These are phyloP conservation scores for Stegophylla sp. DNA, from an alignment of 2,888 invertebrate genomes.

Conservation along the genomic window DNA sequence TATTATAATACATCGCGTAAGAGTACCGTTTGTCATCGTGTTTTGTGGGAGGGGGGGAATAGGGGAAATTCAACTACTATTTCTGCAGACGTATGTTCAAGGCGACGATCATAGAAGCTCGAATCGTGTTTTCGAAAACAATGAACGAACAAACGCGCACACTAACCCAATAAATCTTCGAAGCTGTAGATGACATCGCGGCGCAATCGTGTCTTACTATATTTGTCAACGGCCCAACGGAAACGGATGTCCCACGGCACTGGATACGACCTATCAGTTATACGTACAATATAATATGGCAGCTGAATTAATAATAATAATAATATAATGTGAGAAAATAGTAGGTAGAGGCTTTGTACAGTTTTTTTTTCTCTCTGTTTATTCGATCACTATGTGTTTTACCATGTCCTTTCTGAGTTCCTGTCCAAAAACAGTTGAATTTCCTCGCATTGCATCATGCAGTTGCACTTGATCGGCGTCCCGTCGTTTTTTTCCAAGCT, in stretches of 20 bases:
- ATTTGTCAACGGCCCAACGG: conserved; percentile 63
- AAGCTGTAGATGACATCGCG: conserved; percentile 72
- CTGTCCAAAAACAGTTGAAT: conserved; percentile 63
- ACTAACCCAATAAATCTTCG: conserved; percentile 69
- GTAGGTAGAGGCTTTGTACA: background rate
- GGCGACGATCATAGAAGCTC: conserved; percentile 6
- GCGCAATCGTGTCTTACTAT: conserved; percentile 66
- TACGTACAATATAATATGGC: background rate
- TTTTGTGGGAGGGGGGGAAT: too few relatives aligned
- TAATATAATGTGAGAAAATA: conserved; percentile 23
- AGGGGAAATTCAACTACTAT: too few relatives aligned
- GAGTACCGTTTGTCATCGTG: background rate
- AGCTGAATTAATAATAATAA: conserved; percentile 21
- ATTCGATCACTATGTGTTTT: conserved; percentile 18
- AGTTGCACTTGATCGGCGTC: conserved; percentile 64
- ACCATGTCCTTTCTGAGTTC: conserved; percentile 53
- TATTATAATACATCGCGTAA: background rate
- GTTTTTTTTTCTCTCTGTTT: background rate
- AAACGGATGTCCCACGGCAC: conserved; percentile 62
- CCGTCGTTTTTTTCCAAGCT: conserved; percentile 64
- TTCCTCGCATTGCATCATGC: conserved; percentile 66
- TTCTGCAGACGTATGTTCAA: conserved; percentile 7
- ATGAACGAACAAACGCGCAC: background rate
- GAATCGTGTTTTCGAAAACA: conserved; percentile 15
- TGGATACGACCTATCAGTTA: conserved; percentile 62